Base-by-base conservation (phyloP, 2,113 vertebrate genomes). In the Porphyrio hochstetteri region DNA sequence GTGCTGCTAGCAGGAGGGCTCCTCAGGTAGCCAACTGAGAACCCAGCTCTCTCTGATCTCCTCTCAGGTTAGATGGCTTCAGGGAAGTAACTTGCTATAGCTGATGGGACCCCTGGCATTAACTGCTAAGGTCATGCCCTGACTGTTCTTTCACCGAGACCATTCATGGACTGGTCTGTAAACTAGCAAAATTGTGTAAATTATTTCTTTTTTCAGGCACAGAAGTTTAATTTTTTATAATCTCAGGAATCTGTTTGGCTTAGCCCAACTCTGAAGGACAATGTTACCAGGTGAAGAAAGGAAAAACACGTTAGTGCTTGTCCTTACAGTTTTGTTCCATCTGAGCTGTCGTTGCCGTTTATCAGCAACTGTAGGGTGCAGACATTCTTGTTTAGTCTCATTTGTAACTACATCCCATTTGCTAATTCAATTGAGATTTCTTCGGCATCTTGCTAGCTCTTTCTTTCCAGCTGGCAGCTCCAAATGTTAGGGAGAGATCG, bases 161-260 rank as follows among this genome's bases (percentile, higher is more conserved):
- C 35, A 44, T 8, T 33, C 12, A 44, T 46, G 20, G 8, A 70
- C 35, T 70, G 12, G 21, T 59, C 14, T 27, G 9, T 75, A 55
- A 7, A 46, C 19, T 46, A 33, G 12, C 4, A 5, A 28, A 1
- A 28, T 71, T 91, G 56, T 70, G 31, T 33, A 55, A 4, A 6
- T 48, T 42, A 33, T 36, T 90, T 65, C 17, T 13, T 27, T 83
- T 92, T 85, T 69, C 24, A 85, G 36, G 24, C 38, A 67, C 27
- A 61, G 76, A 59, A 86, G n/a, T 90, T 76, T 60, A 46, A 63
- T 56, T 69, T 94, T 75, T 90, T 42, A 56, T 61, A 60, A 38
- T 79, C 21, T 65, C 7, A 11, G 23, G 5, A 53, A 67, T 53
- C 10, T 55, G 8, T 55, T 86, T 24, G 82, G 3, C 5, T 69